Base-by-base conservation (phyloP, 2,113 vertebrate genomes). In the Cryptomyrus ogoouensis region DNA sequence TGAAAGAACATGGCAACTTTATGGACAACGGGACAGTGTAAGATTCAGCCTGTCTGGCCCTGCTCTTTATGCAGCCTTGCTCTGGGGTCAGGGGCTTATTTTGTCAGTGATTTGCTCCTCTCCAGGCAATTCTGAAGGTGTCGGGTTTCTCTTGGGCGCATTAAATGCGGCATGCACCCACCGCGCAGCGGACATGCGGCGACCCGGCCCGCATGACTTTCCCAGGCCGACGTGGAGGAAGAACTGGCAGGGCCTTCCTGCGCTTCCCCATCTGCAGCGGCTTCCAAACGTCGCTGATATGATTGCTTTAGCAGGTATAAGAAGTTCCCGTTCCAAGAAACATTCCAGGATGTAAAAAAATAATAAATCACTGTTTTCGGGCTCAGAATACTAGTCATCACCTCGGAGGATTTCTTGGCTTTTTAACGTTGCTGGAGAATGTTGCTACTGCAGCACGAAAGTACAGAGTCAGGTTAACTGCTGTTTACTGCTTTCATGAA, bases 241-340 rank as follows among this genome's bases (percentile, higher is more conserved):
- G 1, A 42, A 27, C 31, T 77, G 31, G 46, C 15, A 0, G 15
- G 83, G 10, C 13, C 21, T 44, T 1, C 83, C 49, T 35, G 19
- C 35, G 49, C 56, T 86, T 35, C 58, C 24, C 83, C 83, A 86
- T 39, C 53, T 90, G 83, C 35, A 9, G 52, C 53, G n/a, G 31
- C 52, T 80, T 50, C 47, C 47, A 27, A 35, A 4, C 35, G 21
- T 21, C 13, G 31, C 49, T 17, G 27, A 49, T 39, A 47, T 90
- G 89, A 90, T 87, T 87, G 70, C 56, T 87, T 46, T 90, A 87
- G 47, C 89, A 90, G 89, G 89, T 90, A 90, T 58, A 10, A 62
- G 15, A 50, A 15, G 42, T n/a, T 84, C 19, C 5, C 13, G 13
- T 90, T 90, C 89, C 84, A 90, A 62, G 83, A 89, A 86, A 50